phyloP scores from a whole-genome alignment of 2,797 vertebrate species.

The Hipposideros larvatus region DNA sequence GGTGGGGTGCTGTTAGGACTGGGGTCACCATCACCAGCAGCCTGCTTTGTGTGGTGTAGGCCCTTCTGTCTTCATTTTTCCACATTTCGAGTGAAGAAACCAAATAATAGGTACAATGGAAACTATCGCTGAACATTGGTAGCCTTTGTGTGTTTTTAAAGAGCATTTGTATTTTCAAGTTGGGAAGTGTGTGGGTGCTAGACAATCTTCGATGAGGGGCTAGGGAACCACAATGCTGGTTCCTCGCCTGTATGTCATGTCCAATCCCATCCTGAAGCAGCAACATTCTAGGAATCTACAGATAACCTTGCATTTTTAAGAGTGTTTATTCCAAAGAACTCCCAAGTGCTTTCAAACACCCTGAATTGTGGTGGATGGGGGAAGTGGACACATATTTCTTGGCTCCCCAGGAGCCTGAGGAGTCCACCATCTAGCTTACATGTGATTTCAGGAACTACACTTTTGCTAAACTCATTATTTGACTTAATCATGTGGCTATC shows the following conservation, averaged over 20 bases:
- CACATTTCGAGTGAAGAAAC: background rate
- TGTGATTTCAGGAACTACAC: background rate
- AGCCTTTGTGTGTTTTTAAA: background rate
- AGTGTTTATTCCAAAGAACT: background rate
- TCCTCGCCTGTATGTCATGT: background rate
- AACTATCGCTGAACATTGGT: background rate
- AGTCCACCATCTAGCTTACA: background rate
- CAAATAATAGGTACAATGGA: background rate
- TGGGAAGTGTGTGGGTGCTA: background rate
- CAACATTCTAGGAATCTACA: slow-evolving; percentile 1
- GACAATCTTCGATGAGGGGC: background rate
- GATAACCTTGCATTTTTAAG: background rate
- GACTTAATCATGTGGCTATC: background rate
- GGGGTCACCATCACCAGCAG: rapidly evolving
- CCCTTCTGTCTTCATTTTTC: background rate
- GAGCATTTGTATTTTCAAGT: background rate
- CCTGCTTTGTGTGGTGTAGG: background rate
- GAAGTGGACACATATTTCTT: background rate
- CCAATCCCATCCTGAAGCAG: background rate
- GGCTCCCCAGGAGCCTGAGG: background rate
- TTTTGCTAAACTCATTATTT: background rate
- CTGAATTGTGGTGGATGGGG: background rate
- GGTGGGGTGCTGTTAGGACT: background rate
- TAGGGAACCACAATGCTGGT: background rate
- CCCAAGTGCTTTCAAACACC: background rate